Evolutionary conservation across 1,140 invertebrate genomes (phyloP).

Genomic region (Lordiphosa collinella): DNA sequence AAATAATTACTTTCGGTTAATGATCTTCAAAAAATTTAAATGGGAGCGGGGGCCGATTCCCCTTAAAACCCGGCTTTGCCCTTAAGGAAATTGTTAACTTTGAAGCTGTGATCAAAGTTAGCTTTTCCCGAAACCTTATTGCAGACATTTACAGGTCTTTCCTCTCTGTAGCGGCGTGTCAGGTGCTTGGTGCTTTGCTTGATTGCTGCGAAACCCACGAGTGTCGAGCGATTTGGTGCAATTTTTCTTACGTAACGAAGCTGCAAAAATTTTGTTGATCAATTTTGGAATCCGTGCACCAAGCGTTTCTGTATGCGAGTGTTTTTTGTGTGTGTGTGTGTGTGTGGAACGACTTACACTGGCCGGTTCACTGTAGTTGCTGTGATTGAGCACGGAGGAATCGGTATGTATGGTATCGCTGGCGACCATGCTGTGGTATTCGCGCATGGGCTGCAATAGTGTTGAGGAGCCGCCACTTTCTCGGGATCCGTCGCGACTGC

Average conservation of each 20-base stretch:
- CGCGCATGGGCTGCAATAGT: conserved; percentile 35
- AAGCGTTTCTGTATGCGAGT: conserved; percentile 10
- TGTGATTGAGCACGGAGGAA: conserved; percentile 66
- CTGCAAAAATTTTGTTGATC: conserved; percentile 7
- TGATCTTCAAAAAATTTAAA: no score
- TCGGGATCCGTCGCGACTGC: conserved; percentile 71
- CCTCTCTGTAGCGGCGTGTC: no score
- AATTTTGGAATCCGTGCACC: conserved; percentile 7
- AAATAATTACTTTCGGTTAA: no score
- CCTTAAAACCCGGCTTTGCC: no score
- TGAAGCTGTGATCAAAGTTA: no score
- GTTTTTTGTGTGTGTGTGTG: conserved; percentile 13
- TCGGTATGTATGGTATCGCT: conserved; percentile 73
- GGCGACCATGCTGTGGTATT: conserved; percentile 68
- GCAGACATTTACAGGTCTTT: no score
- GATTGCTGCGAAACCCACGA: neutral
- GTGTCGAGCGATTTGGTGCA: no score
- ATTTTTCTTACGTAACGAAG: conserved; percentile 2
- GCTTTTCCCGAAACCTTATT: no score
- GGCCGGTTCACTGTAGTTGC: conserved; percentile 70
- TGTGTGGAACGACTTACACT: conserved; percentile 64
- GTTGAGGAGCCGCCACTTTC: conserved; percentile 71
- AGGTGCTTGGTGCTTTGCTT: no score
- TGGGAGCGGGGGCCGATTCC: no score
- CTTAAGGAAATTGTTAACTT: no score